These are phyloP conservation scores for Trimorus sp. DNA, from an alignment of 2,888 invertebrate genomes.

Conservation along the genomic window DNA sequence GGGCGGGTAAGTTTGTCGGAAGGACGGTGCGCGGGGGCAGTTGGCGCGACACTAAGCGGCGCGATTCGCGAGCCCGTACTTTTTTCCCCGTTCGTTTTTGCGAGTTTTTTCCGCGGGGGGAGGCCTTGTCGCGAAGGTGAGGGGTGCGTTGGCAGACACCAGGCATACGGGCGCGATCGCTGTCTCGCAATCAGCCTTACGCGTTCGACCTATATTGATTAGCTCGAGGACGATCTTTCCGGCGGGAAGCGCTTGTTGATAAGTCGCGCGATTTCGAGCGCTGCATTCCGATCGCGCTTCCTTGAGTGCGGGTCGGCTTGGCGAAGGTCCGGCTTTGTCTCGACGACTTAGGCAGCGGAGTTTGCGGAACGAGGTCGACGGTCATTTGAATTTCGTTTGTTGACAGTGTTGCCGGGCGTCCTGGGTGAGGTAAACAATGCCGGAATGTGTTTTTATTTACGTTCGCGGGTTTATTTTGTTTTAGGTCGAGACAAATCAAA, in stretches of 20 bases:
- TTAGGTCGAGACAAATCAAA: too few relatives aligned
- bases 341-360: too few relatives aligned
- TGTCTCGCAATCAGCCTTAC: slow-evolving; percentile 69
- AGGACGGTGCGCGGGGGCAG: slow-evolving; percentile 30
- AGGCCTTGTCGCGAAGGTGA: slow-evolving; percentile 78
- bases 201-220: slow-evolving; percentile 64
- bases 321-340: too few relatives aligned
- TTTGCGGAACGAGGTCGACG: too few relatives aligned
- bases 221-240: slow-evolving; percentile 65
- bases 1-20: too few relatives aligned
- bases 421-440: too few relatives aligned
- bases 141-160: slow-evolving; percentile 68
- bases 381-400: too few relatives aligned
- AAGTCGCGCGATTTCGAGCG: slow-evolving; percentile 25
- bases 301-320: neutral
- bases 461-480: too few relatives aligned
- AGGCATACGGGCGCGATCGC: slow-evolving; percentile 78
- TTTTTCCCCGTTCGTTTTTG: slow-evolving; percentile 19
- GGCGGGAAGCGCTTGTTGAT: slow-evolving; percentile 38
- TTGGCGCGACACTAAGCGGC: slow-evolving; percentile 45
- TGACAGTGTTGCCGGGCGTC: too few relatives aligned
- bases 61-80: slow-evolving; percentile 14
- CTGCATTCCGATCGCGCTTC: slow-evolving; percentile 24
- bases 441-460: too few relatives aligned
- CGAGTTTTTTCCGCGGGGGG: slow-evolving; percentile 60